Evolutionary conservation across 1,140 invertebrate species (phyloP), one percentile per base, ranked within the genome.

Genomic region (Sinella curviseta): DNA sequence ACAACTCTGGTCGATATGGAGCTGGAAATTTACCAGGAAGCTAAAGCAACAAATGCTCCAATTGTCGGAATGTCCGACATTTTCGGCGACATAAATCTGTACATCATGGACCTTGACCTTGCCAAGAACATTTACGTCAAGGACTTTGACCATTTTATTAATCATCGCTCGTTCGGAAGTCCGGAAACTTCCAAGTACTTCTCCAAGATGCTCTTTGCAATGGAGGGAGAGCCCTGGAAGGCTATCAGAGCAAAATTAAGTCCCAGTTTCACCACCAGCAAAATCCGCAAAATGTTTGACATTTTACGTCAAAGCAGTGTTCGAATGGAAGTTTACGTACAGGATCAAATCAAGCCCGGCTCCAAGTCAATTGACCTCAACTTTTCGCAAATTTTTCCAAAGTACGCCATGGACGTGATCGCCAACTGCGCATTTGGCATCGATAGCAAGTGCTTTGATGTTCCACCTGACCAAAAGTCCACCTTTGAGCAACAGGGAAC

Each of bases 231-330:
- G 35, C 60, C 77, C 17, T 86, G 85, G 85, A 85, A 84, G 74
- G 76, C 81, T 73, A 76, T 85, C 1, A 78, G 33, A 20, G 48
- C 39, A 12, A 57, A 57, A 20, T 20, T 57, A 2, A 80, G 70
- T 60, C 89, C 89, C 16, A 88, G 88, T 2, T 90, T 90, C 82
- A 89, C 88, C 54, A 85, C 87, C 4, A 80, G 85, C 20, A 90
- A 90, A 85, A 86, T 90, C 17, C 16, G 48, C 36, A 54, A 77
- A 3, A 80, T 82, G 81, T 77, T 76, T 74, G 3, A 28, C 3
- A 60, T 82, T 1, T 78, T 82, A 26, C 24, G 48, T 20, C 34
- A 55, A 0, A 74, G 48, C 4, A 28, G 35, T 1, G 17, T 0
- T 8, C 35, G 67, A 77, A n/a, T 78, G 2, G 28, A 12, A n/a